Conservation (phyloP, 2,888 invertebrate species). For the Nomada fabriciana region DNA sequence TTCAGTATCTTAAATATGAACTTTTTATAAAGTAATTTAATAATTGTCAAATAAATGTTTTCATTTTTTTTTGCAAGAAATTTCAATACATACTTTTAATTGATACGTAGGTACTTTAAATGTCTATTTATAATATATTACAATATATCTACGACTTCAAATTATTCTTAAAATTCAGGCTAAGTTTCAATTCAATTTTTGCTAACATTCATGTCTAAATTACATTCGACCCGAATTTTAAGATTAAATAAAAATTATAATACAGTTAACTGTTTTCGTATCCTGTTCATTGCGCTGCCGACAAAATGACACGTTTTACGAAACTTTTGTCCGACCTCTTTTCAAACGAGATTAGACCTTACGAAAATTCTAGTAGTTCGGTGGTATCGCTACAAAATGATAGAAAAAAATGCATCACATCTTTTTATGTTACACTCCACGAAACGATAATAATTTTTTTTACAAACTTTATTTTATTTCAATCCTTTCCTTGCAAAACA, state of each 20-base stretch:
- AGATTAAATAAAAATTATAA: conserved; percentile 49
- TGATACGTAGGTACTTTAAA: conserved; percentile 30
- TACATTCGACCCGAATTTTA: conserved; percentile 40
- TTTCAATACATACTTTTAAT: conserved; percentile 21
- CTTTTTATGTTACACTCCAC: conserved; percentile 23
- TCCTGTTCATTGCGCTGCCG: conserved; percentile 24
- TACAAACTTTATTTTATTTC: conserved; percentile 31
- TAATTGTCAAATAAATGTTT: conserved; percentile 26
- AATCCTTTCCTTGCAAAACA: background rate
- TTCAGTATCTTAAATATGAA: conserved; percentile 20
- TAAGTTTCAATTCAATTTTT: conserved; percentile 11
- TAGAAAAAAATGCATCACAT: conserved; percentile 36
- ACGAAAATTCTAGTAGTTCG: conserved; percentile 25
- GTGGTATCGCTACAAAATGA: conserved; percentile 22
- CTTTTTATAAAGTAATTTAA: conserved; percentile 21
- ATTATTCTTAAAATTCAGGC: conserved; percentile 46
- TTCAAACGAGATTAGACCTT: conserved; percentile 39
- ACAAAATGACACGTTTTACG: conserved; percentile 7
- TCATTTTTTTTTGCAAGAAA: conserved; percentile 31
- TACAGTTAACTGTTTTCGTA: conserved; percentile 33
- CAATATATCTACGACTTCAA: conserved; percentile 36
- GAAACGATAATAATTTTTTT: conserved; percentile 28
- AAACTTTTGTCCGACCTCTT: background rate
- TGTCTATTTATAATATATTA: conserved; percentile 63
- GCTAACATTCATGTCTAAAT: conserved; percentile 19